Conservation (phyloP, 1,140 invertebrate species). For the Drosophila dunni region DNA sequence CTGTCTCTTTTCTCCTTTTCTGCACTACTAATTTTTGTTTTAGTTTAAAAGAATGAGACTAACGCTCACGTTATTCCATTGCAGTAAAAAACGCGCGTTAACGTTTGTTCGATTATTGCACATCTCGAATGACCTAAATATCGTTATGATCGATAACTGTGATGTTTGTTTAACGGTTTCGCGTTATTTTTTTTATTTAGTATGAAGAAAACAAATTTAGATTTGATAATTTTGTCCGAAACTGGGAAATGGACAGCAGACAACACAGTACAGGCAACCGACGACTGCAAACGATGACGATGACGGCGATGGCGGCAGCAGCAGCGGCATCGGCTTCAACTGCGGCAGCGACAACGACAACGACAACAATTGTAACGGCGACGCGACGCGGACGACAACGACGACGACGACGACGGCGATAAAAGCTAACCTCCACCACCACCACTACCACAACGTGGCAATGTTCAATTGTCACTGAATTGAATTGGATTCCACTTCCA, state of each 20-base stretch:
- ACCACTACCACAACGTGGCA: conserved; percentile 59
- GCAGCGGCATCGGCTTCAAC: not conserved
- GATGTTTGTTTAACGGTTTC: too few species aligned
- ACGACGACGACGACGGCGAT: not conserved
- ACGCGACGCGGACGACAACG: not conserved
- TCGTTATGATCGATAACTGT: not conserved
- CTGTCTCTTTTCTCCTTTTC: not conserved
- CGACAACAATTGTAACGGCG: conserved; percentile 27
- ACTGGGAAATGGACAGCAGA: conserved; percentile 6
- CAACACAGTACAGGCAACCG: conserved; percentile 1
- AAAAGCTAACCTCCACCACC: conserved; percentile 42
- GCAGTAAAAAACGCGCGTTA: not conserved
- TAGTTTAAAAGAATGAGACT: not conserved
- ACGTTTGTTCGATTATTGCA: not conserved
- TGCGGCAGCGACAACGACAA: not conserved
- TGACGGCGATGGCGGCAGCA: not conserved
- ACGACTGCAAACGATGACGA: not conserved
- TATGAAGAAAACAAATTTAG: not conserved
- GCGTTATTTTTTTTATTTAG: too few species aligned
- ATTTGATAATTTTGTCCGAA: not conserved
- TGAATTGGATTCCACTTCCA: conserved; percentile 48
- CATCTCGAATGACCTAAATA: not conserved
- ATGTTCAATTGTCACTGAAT: conserved; percentile 64
- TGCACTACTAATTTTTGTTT: conserved; percentile 6
- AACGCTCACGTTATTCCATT: not conserved